These are phyloP conservation scores for Danio aesculapii DNA, from an alignment of 2,797 vertebrate species.

Conservation along the genomic window DNA sequence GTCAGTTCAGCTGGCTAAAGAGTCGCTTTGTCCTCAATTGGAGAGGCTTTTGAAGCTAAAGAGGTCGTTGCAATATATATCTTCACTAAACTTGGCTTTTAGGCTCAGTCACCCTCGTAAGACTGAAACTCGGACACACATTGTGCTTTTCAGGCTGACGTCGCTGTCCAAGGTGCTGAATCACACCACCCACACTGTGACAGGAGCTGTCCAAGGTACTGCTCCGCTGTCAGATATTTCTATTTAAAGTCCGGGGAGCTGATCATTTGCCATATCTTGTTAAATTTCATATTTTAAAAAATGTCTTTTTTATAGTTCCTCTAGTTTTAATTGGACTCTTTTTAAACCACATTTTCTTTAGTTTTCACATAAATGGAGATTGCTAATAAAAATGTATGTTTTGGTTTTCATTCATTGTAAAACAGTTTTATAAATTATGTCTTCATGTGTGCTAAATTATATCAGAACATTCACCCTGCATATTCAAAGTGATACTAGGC, in stretches of 20 bases:
- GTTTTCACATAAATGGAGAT: too few relatives aligned
- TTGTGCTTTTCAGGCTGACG: constrained; percentile 49
- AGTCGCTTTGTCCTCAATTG: constrained; percentile 37
- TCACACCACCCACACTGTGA: constrained; percentile 55
- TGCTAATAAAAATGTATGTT: too few relatives aligned
- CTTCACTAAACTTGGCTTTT: constrained; percentile 43
- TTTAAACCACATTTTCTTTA: too few relatives aligned
- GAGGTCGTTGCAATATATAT: constrained; percentile 45
- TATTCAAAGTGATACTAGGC: background rate
- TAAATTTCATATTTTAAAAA: background rate
- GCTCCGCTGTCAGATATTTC: constrained; percentile 46
- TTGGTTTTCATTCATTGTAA: too few relatives aligned
- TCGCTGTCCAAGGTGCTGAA: constrained; percentile 66
- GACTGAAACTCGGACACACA: constrained; percentile 50
- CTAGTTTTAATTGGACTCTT: background rate
- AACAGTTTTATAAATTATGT: background rate
- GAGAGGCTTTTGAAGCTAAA: constrained; percentile 32
- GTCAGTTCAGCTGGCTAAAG: constrained; percentile 33
- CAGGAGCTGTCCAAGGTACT: constrained; percentile 70
- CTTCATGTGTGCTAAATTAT: background rate
- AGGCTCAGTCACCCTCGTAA: constrained; percentile 41
- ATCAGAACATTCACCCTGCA: background rate
- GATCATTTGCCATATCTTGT: background rate
- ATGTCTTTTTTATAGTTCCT: background rate
- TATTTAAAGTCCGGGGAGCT: constrained; percentile 23